Base-by-base conservation (phyloP, 2,888 invertebrate genomes). In the Agrochola circellaris region DNA sequence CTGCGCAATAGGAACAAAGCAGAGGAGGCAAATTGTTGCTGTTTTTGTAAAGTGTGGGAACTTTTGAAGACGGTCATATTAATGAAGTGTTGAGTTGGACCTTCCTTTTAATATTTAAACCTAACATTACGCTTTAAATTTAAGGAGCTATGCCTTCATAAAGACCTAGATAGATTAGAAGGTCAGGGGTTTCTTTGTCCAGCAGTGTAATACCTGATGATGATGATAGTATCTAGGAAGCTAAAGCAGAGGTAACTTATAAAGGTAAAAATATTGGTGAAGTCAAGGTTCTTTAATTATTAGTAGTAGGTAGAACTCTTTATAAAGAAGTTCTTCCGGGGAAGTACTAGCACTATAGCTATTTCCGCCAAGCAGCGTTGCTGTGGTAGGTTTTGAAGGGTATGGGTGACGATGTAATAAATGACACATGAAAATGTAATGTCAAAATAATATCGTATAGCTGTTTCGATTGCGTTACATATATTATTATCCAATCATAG, bases 41-140 rank as follows among this genome's bases (percentile, higher is more conserved):
- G 38, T 70, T 68, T 75, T 75, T 82, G 58, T 65, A n/a, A 54
- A 73, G 45, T 75, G 79, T 80, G 79, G 58, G 79, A 80, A 65
- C n/a, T 64, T 45, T 56, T 75, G 42, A 67, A 82, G 76, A 69
- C 68, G 15, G 42, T 9, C 34, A 0, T 26, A 51, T 15, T 17
- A 20, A 45, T 48, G 26, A 56, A 64, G 13, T 62, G 58, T 58
- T n/a, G 17, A 58, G 17, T 7, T 54, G 15, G 11, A 62, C 13
- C 23, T 42, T 23, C 11, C 60, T 67, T 73, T 73, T 60, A 34
- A 34, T 48, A 2, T 45, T 15, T 13, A n/a, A 56, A n/a, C n/a
- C 6, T 56, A n/a, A 56, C n/a, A 58, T 58, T 6, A n/a, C 13
- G 26, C 1, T 58, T 56, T 58, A n/a, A n/a, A 0, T 26, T 15